These are phyloP conservation scores for Pteromalus puparum DNA, from an alignment of 1,140 invertebrate species.

Conservation along the genomic window DNA sequence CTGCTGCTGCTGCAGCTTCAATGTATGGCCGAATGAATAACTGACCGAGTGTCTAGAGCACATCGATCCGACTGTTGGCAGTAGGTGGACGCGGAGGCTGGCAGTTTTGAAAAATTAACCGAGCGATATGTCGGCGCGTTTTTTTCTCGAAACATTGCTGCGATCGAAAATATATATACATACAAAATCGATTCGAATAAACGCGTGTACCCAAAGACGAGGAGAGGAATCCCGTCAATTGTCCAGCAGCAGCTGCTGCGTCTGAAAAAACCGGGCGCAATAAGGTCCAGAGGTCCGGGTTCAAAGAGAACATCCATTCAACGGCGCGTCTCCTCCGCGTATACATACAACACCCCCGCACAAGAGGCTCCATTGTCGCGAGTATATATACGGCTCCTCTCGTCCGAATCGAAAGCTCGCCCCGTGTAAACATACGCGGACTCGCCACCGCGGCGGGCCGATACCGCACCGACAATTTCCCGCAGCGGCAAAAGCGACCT, in stretches of 20 bases:
- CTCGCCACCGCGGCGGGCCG: no score
- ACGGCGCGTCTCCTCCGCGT: neutral
- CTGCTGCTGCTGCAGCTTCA: neutral
- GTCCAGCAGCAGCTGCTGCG: neutral
- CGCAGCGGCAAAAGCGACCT: no score
- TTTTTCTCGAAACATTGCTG: no score
- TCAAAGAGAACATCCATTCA: neutral
- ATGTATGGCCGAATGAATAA: constrained; percentile 13
- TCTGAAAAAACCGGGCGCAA: neutral
- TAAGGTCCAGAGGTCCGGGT: neutral
- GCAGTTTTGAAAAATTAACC: no score
- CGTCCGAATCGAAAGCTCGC: neutral
- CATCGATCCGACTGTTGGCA: neutral
- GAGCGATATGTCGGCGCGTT: no score
- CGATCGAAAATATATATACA: neutral
- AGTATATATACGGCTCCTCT: neutral
- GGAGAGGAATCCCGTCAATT: neutral
- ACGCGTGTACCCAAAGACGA: neutral
- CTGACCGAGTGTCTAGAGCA: neutral
- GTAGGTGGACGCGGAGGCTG: neutral
- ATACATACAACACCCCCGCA: neutral
- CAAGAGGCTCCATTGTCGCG: neutral
- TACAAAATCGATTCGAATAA: neutral
- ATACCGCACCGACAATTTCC: neutral
- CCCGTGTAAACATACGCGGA: neutral